Conservation (phyloP, 2,113 vertebrate genomes). For the Galemys pyrenaicus region DNA sequence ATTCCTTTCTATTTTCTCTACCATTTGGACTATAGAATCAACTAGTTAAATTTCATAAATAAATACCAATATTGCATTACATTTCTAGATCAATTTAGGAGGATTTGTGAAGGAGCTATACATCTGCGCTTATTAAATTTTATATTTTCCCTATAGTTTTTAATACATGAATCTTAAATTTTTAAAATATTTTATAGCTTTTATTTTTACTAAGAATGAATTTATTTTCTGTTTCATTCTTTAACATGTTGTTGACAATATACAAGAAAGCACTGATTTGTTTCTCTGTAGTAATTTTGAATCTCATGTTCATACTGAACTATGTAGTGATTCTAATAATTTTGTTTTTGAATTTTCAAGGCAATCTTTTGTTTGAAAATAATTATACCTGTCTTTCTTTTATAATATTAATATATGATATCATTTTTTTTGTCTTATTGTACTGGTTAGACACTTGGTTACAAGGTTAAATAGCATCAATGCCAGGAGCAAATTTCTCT, state of each 20-base stretch:
- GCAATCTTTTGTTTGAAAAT: background rate
- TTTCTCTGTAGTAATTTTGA: background rate
- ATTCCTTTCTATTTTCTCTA: constrained; percentile 13
- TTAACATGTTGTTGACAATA: constrained; percentile 11
- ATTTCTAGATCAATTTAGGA: constrained; percentile 36
- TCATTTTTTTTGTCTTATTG: background rate
- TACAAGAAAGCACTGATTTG: background rate
- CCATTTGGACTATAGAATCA: background rate
- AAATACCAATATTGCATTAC: background rate
- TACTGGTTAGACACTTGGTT: background rate
- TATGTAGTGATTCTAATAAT: constrained; percentile 34
- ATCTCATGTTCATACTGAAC: background rate
- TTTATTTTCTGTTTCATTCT: background rate
- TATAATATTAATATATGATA: background rate
- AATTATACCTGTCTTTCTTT: constrained; percentile 24
- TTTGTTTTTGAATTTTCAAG: constrained; percentile 23
- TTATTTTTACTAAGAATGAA: background rate
- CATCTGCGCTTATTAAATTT: background rate
- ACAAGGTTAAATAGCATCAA: background rate
- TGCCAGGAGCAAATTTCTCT: background rate
- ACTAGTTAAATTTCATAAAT: background rate
- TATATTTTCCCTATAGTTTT: background rate
- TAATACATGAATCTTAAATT: background rate
- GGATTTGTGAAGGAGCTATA: background rate
- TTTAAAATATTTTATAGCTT: background rate